phyloP scores from a whole-genome alignment of 2,113 vertebrate genomes.

The Hypanus sabinus region DNA sequence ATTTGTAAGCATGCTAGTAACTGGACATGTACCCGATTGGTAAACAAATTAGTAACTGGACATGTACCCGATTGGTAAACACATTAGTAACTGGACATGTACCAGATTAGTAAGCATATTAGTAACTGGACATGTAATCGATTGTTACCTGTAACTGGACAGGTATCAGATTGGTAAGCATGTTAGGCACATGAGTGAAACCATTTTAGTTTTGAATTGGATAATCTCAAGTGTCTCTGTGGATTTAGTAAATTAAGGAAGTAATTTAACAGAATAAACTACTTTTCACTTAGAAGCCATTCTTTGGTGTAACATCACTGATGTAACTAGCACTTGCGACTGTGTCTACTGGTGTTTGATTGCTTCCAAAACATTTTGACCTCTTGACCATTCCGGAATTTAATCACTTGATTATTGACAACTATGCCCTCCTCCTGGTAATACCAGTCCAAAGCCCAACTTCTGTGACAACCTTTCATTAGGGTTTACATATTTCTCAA shows the following conservation, averaged over 20 bases:
- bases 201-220: neutral
- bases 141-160: slow-evolving; percentile 66
- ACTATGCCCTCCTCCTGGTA: no score
- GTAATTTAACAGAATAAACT: neutral
- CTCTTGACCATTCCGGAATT: neutral
- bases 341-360: neutral
- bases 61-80: no score
- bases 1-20: no score
- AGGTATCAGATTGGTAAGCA: slow-evolving; percentile 82
- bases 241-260: neutral
- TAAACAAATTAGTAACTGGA: no score
- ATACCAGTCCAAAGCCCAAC: no score
- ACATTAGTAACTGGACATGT: slow-evolving; percentile 92
- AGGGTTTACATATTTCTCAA: no score
- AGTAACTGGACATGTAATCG: slow-evolving; percentile 93
- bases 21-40: no score
- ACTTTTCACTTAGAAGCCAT: neutral
- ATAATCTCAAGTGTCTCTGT: neutral
- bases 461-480: no score
- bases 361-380: neutral
- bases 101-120: slow-evolving; percentile 84
- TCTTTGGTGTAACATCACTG: neutral
- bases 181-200: neutral
- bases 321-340: neutral
- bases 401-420: neutral